Percentiles rank a stretch among this genome's conserved stretches.
Conservation (phyloP, 2,888 invertebrate species). For the Oxycera nigricornis region DNA sequence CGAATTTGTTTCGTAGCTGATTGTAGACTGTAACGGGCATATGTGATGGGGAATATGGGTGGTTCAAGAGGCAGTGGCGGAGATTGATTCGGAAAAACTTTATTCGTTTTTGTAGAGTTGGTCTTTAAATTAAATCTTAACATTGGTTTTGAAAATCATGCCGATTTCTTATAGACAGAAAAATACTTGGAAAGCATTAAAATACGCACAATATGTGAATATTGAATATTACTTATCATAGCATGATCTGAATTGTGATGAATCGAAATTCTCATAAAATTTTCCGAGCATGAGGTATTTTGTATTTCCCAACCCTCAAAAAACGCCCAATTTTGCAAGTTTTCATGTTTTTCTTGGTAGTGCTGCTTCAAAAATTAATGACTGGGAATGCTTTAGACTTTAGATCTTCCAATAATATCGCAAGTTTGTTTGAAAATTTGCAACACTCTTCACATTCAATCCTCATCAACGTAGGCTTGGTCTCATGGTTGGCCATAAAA, state of each 20-base stretch:
- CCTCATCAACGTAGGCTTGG: too few relatives aligned
- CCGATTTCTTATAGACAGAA: neutral
- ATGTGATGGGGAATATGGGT: neutral
- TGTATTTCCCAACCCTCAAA: too few relatives aligned
- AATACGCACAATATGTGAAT: neutral
- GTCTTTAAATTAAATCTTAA: neutral
- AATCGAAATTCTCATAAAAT: too few relatives aligned
- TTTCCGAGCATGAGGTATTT: too few relatives aligned
- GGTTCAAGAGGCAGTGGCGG: neutral
- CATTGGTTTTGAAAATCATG: neutral
- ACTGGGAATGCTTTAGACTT: too few relatives aligned
- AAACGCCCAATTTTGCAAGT: too few relatives aligned
- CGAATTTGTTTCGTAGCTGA: conserved; percentile 38
- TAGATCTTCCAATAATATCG: too few relatives aligned
- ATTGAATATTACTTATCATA: neutral
- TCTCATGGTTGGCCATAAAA: too few relatives aligned
- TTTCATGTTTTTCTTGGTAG: too few relatives aligned
- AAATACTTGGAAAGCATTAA: neutral
- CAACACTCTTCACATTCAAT: too few relatives aligned
- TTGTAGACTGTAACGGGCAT: neutral
- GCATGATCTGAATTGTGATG: neutral
- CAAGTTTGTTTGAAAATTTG: too few relatives aligned
- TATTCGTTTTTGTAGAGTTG: neutral
- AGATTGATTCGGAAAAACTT: neutral
- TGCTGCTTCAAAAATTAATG: too few relatives aligned